phyloP scores from a whole-genome alignment of 53 echinoderm and acorn worm genomes.

The Temnopleurus reevesii region DNA sequence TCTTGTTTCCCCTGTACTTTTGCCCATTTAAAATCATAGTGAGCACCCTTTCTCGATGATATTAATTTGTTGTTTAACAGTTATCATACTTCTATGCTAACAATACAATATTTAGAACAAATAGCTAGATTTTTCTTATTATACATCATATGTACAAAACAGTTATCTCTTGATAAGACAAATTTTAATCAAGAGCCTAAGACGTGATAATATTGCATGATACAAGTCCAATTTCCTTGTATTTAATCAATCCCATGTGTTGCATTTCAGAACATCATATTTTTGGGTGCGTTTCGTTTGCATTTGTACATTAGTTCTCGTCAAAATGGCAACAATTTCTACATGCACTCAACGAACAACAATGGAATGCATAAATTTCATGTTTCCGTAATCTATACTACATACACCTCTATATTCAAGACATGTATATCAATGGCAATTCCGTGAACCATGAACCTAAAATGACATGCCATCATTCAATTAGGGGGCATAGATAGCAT shows the following conservation, averaged over 20 bases:
- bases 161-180: background rate
- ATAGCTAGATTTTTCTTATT: constrained; percentile 27
- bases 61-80: background rate
- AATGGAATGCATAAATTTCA: background rate
- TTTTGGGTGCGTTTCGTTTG: too few relatives aligned
- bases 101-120: constrained; percentile 22
- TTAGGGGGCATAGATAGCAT: too few relatives aligned
- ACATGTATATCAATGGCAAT: too few relatives aligned
- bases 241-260: background rate
- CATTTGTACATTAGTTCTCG: too few relatives aligned
- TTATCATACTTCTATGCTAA: background rate
- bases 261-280: background rate
- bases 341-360: background rate
- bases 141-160: constrained; percentile 28
- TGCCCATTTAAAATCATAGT: background rate
- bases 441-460: too few relatives aligned
- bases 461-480: too few relatives aligned
- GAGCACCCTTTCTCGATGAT: too few relatives aligned
- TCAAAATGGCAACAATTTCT: background rate
- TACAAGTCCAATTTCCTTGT: background rate
- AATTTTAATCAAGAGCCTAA: background rate
- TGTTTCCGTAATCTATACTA: too few relatives aligned
- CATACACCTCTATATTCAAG: too few relatives aligned
- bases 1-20: background rate
- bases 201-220: background rate